Conservation (phyloP, 2,113 vertebrate genomes). For the Notechis scutatus region DNA sequence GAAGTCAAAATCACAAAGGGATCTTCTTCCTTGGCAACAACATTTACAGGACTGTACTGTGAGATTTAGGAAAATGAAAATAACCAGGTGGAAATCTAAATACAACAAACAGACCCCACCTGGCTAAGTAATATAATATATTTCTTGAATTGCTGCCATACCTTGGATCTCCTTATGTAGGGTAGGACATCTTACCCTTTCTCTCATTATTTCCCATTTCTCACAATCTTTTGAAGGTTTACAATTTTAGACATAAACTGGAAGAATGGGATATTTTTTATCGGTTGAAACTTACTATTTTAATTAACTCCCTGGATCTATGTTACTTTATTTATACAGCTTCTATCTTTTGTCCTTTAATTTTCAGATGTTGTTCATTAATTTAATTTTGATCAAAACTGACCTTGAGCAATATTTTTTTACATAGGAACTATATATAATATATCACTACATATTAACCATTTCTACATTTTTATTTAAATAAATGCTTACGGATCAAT, state of each 20-base stretch:
- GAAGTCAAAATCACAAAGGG: background rate
- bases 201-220: background rate
- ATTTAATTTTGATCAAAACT: background rate
- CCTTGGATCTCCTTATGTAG: background rate
- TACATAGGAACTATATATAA: background rate
- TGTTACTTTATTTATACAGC: background rate
- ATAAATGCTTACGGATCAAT: background rate
- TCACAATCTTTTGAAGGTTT: background rate
- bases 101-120: background rate
- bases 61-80: background rate
- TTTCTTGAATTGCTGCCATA: background rate
- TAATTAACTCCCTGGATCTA: background rate
- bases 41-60: background rate
- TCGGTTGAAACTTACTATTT: background rate
- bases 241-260: background rate
- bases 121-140: background rate
- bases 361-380: background rate
- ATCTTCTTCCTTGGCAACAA: background rate
- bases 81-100: background rate
- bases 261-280: background rate
- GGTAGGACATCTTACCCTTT: background rate
- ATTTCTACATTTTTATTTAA: background rate
- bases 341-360: background rate
- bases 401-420: background rate
- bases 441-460: background rate